Percentiles rank a stretch among this genome's conserved stretches.
Evolutionary conservation across 2,113 vertebrate genomes (phyloP).

Genomic region (Zonotrichia leucophrys): DNA sequence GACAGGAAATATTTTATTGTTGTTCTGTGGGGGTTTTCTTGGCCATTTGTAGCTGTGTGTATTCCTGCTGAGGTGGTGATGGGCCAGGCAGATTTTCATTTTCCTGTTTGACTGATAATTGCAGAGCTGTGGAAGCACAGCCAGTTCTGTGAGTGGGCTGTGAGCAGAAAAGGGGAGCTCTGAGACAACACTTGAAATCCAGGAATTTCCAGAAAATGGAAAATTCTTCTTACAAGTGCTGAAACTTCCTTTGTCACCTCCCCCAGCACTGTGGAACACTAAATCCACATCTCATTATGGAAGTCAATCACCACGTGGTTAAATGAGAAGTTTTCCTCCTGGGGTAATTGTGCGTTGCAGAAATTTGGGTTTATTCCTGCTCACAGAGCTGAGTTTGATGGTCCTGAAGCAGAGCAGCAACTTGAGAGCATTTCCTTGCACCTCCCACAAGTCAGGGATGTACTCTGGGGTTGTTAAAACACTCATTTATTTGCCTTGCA

Average conservation of each 20-base stretch:
- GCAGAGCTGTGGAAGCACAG: background rate
- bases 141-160: background rate
- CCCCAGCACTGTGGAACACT: background rate
- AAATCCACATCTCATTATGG: background rate
- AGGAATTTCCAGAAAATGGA: background rate
- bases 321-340: background rate
- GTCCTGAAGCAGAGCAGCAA: background rate
- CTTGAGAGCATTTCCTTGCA: background rate
- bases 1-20: background rate
- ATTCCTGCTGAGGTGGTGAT: background rate
- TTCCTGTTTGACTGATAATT: background rate
- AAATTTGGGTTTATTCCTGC: background rate
- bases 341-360: background rate
- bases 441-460: background rate
- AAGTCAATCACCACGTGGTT: background rate
- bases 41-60: background rate
- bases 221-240: background rate
- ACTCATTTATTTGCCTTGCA: background rate
- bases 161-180: background rate
- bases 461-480: background rate
- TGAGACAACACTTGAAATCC: background rate
- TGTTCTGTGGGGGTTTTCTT: background rate
- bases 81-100: background rate
- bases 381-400: background rate
- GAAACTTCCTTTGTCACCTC: background rate